phyloP scores from a whole-genome alignment of 2,797 vertebrate genomes.

The Galagoides demidoff region DNA sequence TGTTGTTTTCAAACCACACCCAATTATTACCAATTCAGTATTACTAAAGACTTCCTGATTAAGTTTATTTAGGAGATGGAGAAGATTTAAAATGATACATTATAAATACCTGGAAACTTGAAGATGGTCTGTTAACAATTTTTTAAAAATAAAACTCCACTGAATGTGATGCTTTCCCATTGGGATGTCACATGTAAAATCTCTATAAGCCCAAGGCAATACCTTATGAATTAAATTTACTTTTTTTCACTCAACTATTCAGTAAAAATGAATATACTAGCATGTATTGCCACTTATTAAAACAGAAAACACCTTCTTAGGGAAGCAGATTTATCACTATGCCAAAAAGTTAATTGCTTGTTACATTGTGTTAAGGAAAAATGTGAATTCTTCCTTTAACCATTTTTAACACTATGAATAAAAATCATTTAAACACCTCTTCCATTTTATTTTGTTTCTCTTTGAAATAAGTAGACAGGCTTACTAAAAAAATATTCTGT shows the following conservation, averaged over 20 bases:
- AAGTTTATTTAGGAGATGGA: constrained; percentile 8
- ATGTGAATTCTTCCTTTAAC: constrained; percentile 61
- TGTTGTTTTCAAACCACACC: not conserved
- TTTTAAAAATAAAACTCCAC: constrained; percentile 36
- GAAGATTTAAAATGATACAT: not conserved
- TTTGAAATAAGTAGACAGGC: constrained; percentile 6
- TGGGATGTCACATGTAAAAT: constrained; percentile 63
- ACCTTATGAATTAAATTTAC: constrained; percentile 73
- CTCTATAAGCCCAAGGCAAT: constrained; percentile 67
- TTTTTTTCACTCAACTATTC: constrained; percentile 72
- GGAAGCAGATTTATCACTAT: constrained; percentile 80
- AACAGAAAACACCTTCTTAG: constrained; percentile 81
- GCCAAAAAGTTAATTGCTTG: constrained; percentile 78
- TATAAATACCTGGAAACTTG: not conserved
- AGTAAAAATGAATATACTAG: constrained; percentile 77
- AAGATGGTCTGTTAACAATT: not conserved
- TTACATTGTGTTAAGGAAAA: constrained; percentile 68
- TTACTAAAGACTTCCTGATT: not conserved
- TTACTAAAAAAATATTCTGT: not conserved
- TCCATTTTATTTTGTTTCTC: constrained; percentile 53
- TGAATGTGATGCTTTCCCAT: not conserved
- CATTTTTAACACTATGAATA: constrained; percentile 65
- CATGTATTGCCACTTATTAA: constrained; percentile 79
- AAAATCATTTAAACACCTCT: constrained; percentile 65
- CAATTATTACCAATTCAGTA: not conserved